phyloP scores from a whole-genome alignment of 2,888 invertebrate genomes.

The Netelia virgata region DNA sequence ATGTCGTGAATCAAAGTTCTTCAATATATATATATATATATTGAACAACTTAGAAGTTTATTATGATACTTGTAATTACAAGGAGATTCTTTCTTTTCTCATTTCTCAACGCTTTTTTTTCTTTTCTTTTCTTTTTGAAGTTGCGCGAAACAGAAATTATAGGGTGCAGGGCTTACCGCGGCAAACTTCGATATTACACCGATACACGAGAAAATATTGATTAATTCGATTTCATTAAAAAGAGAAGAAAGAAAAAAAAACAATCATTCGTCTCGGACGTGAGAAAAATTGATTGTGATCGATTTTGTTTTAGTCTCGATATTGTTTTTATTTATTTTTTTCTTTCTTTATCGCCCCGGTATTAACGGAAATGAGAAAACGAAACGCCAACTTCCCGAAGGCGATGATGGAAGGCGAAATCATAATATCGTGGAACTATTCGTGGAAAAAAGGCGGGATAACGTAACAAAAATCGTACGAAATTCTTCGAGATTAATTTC shows the following conservation, averaged over 20 bases:
- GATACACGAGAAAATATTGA: no score
- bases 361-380: no score
- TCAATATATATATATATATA: constrained; percentile 21
- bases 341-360: not conserved
- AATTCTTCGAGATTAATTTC: constrained; percentile 32
- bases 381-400: not conserved
- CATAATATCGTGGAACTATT: constrained; percentile 66
- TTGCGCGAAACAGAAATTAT: constrained; percentile 3
- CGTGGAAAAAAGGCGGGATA: not conserved
- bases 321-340: constrained; percentile 28
- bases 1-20: constrained; percentile 53
- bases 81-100: constrained; percentile 28
- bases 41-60: constrained; percentile 38
- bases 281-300: no score
- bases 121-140: not conserved
- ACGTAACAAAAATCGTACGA: not conserved
- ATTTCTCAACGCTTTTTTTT: constrained; percentile 8
- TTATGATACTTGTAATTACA: constrained; percentile 54
- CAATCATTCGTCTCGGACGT: no score
- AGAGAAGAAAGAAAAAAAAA: no score
- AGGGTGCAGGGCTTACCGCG: not conserved
- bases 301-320: no score
- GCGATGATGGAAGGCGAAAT: constrained; percentile 65
- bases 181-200: no score
- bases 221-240: no score